Evolutionary conservation across 2,113 vertebrate genomes (phyloP), one percentile per base, ranked within the genome.

Genomic region (Ciconia maguari): DNA sequence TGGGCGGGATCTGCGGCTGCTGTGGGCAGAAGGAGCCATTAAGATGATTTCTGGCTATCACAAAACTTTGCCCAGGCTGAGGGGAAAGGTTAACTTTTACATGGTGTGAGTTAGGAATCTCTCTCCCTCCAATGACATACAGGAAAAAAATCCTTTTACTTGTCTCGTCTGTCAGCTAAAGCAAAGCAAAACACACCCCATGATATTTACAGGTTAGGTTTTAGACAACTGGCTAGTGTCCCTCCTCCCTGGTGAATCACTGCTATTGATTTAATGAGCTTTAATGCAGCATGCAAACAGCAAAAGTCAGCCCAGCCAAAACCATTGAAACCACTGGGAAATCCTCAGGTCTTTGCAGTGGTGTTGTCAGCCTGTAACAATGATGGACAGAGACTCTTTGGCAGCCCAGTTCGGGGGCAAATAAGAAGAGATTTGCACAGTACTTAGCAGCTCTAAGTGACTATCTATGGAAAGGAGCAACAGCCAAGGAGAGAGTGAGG

Each of bases 361-460:
- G 12, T 80, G 60, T 48, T 83, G 57, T 85, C 66, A 92, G 75
- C 75, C 75, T 78, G 54, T 77, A 86, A 79, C 36, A 84, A 17
- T 70, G 70, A 94, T 5, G 29, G 89, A 69, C 49, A 84, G 66
- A 79, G 30, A 38, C 13, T 82, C 62, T 82, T 61, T 85, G 70
- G 70, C 66, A 94, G 70, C 42, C 54, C 36, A 76, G 29, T 70
- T 66, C 4, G 4, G 62, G 36, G 79, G 30, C 57, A 95, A 94
- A 87, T 52, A 93, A 87, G 65, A 94, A 65, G 76, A 92, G 70
- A 93, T 93, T 93, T 91, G 58, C 78, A 88, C 36, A 57, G 42
- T 6, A 9, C 41, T 93, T 85, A 93, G 62, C 74, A 58, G 65
- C 18, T 89, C 49, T 74, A 82, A 54, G 36, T 78, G 49, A 69